Base-by-base conservation (phyloP, 2,888 invertebrate genomes). In the Caenorhabditis sinica region DNA sequence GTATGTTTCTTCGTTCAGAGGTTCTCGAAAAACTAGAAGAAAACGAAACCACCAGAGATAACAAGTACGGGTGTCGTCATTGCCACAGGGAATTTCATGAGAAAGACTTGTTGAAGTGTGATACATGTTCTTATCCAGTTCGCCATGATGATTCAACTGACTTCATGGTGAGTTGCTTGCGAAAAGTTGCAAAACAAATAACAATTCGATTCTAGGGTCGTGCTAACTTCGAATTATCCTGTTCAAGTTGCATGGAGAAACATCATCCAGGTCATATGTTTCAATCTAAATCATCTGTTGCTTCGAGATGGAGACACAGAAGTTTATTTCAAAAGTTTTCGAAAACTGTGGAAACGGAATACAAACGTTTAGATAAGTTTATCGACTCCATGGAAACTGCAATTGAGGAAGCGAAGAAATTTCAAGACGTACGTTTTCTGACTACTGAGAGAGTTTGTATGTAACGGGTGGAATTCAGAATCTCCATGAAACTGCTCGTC, bases 401-500 rank as follows among this genome's bases (percentile, higher is more conserved):
- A 13, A 30, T 30, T 3, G 60, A 72, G n/a, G 20, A 30, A 9
- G 49, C 61, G 30, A 30, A 33, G 30, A 49, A 33, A 8, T 58
- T 58, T 23, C 40, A 23, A 43, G 8, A 6, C n/a, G 45, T 56
- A 17, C 30, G 56, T 43, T 49, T 6, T n/a, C 4, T 20, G 5
- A 13, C 2, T 20, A 8, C 20, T 49, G n/a, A n/a, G n/a, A n/a
- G n/a, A n/a, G n/a, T n/a, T n/a, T n/a, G n/a, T n/a, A n/a, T n/a
- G n/a, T n/a, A n/a, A n/a, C n/a, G 1, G 11, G 36, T 20, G n/a
- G n/a, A n/a, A 9, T 40, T 49, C 30, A 63, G 74, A 28, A 56
- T 43, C 33, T 75, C 0, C 30, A 23, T 11, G 75, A 75, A 65
- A 75, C 75, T 56, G 66, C 45, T 36, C n/a, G 43, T 17, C 74